A percentile compares a stretch with the other conserved stretches of the same genome.
Evolutionary conservation across 2,113 vertebrate genomes (phyloP).

Genomic region (Cyanoramphus novaezelandiae): DNA sequence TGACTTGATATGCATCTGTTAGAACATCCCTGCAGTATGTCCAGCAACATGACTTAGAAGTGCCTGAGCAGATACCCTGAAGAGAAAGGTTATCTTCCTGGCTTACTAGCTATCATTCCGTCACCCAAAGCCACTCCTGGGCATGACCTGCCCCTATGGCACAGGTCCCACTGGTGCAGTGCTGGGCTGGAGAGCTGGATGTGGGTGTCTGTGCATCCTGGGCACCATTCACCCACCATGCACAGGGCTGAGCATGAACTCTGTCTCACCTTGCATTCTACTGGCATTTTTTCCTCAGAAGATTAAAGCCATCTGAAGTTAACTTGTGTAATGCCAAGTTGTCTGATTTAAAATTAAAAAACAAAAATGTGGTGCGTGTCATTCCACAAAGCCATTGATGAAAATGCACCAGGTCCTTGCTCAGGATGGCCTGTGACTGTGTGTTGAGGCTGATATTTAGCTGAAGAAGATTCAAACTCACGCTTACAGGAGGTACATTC

Average conservation of each 20-base stretch:
- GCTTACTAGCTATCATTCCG: accelerated
- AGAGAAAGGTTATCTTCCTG: neutral
- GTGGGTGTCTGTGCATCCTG: accelerated
- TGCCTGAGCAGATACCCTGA: neutral
- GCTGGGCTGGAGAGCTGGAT: accelerated
- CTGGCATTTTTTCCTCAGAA: neutral
- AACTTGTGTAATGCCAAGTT: neutral
- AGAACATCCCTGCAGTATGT: neutral
- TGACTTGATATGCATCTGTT: neutral
- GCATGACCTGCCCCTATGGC: neutral
- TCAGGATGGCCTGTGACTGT: neutral
- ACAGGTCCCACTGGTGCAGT: accelerated
- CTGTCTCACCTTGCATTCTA: neutral
- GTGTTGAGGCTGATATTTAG: neutral
- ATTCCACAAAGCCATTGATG: neutral
- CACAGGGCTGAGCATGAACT: too few species aligned
- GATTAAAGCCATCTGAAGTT: neutral
- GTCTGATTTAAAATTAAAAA: neutral
- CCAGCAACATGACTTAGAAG: neutral
- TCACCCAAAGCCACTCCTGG: neutral
- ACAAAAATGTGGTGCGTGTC: neutral
- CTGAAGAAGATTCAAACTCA: neutral
- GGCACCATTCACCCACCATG: accelerated
- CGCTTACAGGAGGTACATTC: neutral
- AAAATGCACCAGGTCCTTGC: neutral